Percentiles rank a stretch among this genome's conserved stretches.
These are phyloP conservation scores for Epicampocera succincta DNA, from an alignment of 2,888 invertebrate genomes.

Conservation along the genomic window DNA sequence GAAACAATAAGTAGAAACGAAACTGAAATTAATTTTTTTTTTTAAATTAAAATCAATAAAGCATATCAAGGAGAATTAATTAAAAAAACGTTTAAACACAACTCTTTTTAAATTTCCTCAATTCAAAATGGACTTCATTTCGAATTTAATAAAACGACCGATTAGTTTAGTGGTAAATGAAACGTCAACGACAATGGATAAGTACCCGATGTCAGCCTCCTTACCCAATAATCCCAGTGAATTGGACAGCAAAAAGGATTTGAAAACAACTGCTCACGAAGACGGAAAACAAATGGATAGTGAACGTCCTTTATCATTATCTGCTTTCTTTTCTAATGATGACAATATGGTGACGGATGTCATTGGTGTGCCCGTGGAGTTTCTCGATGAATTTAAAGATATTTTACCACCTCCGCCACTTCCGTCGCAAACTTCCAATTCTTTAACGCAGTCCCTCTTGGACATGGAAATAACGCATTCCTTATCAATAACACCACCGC, in stretches of 20 bases:
- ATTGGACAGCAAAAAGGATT: conserved; percentile 1
- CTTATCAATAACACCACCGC: conserved; percentile 51
- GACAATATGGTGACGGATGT: conserved; percentile 58
- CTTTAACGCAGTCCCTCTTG: conserved; percentile 19
- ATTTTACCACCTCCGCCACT: conserved; percentile 56
- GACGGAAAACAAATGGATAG: conserved; percentile 2
- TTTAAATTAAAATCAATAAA: conserved; percentile 61
- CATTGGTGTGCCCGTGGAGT: conserved; percentile 61
- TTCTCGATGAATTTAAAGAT: conserved; percentile 60
- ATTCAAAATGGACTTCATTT: conserved; percentile 79
- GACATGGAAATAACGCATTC: conserved; percentile 42
- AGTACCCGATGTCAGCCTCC: conserved; percentile 46
- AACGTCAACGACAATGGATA: conserved; percentile 54
- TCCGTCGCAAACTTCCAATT: conserved; percentile 7
- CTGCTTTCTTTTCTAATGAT: conserved; percentile 38
- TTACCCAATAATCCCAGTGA: conserved; percentile 37
- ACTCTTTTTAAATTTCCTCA: background rate
- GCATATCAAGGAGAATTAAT: conserved; percentile 50
- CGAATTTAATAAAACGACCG: conserved; percentile 79
- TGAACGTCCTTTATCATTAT: conserved; percentile 32
- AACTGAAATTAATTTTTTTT: conserved; percentile 42
- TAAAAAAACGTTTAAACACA: conserved; percentile 27
- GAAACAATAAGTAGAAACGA: conserved; percentile 38
- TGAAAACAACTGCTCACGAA: background rate
- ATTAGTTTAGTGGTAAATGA: conserved; percentile 75